Evolutionary conservation across 2,113 vertebrate genomes (phyloP).

Genomic region (Antechinus stuartii): DNA sequence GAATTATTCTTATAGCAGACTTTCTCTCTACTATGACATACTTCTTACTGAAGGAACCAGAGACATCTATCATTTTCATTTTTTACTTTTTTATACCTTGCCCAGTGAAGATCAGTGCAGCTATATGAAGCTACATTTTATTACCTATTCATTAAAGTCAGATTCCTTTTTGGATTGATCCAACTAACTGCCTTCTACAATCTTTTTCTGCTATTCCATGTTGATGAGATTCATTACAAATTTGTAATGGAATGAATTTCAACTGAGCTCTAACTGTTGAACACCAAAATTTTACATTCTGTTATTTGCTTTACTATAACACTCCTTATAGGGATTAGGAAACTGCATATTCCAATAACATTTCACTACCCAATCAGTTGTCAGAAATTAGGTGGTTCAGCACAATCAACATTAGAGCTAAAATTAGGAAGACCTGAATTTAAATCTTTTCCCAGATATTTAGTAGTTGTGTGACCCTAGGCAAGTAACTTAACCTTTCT

Average conservation of each 20-base stretch:
- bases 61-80: background rate
- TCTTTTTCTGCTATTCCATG: background rate
- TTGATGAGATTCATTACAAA: background rate
- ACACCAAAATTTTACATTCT: background rate
- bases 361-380: background rate
- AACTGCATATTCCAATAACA: background rate
- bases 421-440: background rate
- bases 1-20: background rate
- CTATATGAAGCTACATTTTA: background rate
- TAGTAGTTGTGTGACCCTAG: background rate
- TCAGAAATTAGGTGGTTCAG: background rate
- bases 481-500: background rate
- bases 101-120: background rate
- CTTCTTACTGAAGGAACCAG: background rate
- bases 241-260: background rate
- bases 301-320: too few species aligned
- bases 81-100: background rate
- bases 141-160: background rate
- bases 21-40: background rate
- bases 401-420: background rate
- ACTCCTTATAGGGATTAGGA: background rate
- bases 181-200: background rate
- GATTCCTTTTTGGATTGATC: background rate
- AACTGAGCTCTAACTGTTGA: background rate
- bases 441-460: background rate